Percentiles rank a stretch among this genome's conserved stretches.
These are phyloP conservation scores for Octopus sinensis DNA, from an alignment of 1,140 invertebrate genomes.

Conservation along the genomic window DNA sequence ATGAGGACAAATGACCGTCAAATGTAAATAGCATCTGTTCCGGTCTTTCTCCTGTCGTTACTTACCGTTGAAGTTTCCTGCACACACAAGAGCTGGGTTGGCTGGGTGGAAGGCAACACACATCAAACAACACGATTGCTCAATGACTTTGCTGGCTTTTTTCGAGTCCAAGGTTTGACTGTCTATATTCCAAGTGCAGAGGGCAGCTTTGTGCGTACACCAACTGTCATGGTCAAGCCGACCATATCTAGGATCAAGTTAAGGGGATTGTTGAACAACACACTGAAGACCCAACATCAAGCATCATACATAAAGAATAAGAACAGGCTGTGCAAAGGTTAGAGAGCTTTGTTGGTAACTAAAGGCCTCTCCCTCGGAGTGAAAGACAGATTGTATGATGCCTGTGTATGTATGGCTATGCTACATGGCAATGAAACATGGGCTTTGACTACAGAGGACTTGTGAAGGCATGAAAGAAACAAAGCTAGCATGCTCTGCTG, in stretches of 20 bases:
- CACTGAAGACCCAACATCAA: constrained; percentile 25
- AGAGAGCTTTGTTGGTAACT: neutral
- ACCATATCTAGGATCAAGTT: constrained; percentile 44
- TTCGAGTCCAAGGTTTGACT: constrained; percentile 46
- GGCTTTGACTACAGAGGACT: too few species aligned
- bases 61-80: constrained; percentile 55
- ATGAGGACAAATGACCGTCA: too few species aligned
- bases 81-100: constrained; percentile 53
- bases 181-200: constrained; percentile 57
- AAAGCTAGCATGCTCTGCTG: too few species aligned
- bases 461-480: too few species aligned
- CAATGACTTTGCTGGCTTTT: constrained; percentile 53
- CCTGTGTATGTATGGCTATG: too few species aligned
- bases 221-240: constrained; percentile 56
- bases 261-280: constrained; percentile 20
- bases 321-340: constrained; percentile 6
- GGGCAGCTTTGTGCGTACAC: constrained; percentile 53
- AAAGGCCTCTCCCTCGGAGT: too few species aligned
- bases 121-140: constrained; percentile 53
- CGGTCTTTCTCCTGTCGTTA: too few species aligned
- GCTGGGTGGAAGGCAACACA: constrained; percentile 55
- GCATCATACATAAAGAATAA: constrained; percentile 9
- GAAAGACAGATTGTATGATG: too few species aligned
- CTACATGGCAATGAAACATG: too few species aligned
- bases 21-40: too few species aligned